These are phyloP conservation scores for Danaus melanippus DNA, from an alignment of 1,140 invertebrate genomes.

Conservation along the genomic window DNA sequence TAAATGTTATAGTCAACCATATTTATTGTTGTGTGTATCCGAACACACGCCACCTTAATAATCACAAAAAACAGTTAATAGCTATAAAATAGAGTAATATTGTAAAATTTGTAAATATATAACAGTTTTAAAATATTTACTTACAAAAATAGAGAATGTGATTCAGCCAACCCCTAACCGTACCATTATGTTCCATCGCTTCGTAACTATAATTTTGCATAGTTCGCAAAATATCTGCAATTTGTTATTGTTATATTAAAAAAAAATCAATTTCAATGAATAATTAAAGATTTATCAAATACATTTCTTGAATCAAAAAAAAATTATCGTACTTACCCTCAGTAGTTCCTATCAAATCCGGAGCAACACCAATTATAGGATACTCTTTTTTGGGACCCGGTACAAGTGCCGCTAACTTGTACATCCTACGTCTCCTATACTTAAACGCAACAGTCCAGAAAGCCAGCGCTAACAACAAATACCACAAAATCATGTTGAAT, in stretches of 20 bases:
- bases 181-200: slow-evolving; percentile 27
- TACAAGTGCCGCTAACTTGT: slow-evolving; percentile 34
- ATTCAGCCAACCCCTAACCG: slow-evolving; percentile 29
- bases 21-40: neutral
- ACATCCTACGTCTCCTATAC: slow-evolving; percentile 41
- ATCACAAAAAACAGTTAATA: too few relatives aligned
- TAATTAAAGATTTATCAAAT: neutral
- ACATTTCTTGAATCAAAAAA: neutral
- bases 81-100: too few relatives aligned
- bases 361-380: slow-evolving; percentile 40
- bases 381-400: slow-evolving; percentile 19
- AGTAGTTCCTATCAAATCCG: slow-evolving; percentile 30
- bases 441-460: slow-evolving; percentile 35
- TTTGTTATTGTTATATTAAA: neutral
- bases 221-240: slow-evolving; percentile 33
- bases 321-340: slow-evolving; percentile 34
- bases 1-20: neutral
- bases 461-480: slow-evolving; percentile 25
- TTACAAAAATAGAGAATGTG: slow-evolving; percentile 35
- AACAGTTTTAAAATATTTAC: slow-evolving; percentile 5
- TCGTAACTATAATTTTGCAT: slow-evolving; percentile 30
- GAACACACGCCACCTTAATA: neutral
- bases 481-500: slow-evolving; percentile 34
- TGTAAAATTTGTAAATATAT: too few relatives aligned
- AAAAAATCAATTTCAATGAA: neutral